Conservation (phyloP, 1,140 invertebrate species). For the Coenobita brevimanus region DNA sequence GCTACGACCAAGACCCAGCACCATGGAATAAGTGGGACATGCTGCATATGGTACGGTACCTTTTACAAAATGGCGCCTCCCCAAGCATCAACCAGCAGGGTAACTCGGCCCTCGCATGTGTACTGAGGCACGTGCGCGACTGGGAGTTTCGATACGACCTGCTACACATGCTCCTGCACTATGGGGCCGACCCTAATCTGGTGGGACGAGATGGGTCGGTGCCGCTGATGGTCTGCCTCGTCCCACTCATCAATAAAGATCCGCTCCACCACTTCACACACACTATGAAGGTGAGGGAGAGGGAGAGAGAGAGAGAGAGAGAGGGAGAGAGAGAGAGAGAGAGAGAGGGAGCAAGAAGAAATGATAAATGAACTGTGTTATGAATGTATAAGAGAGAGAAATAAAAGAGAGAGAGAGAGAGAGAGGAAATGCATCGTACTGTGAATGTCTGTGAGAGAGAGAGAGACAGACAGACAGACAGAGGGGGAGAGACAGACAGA, state of each 20-base stretch:
- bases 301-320: no score
- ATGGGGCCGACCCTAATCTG: conserved; percentile 81
- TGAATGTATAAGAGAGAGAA: no score
- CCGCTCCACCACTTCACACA: conserved; percentile 83
- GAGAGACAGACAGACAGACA: no score
- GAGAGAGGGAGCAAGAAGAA: no score
- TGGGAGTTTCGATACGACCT: conserved; percentile 80
- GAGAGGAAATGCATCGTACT: no score
- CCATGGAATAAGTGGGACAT: conserved; percentile 84
- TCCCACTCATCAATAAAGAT: conserved; percentile 84
- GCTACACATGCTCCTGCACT: conserved; percentile 81
- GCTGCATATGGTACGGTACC: conserved; percentile 78
- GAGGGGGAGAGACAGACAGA: no score
- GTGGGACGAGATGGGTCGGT: conserved; percentile 82
- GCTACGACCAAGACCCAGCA: conserved; percentile 75
- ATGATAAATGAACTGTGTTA: no score
- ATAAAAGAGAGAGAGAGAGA: no score
- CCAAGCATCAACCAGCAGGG: conserved; percentile 82
- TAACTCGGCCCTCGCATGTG: conserved; percentile 81
- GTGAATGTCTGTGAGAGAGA: no score
- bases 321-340: no score
- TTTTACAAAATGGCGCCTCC: conserved; percentile 79
- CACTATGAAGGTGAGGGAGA: conserved; percentile 80
- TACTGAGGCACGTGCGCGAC: conserved; percentile 82
- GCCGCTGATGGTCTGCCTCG: conserved; percentile 83